Conservation (phyloP, 2,888 invertebrate species). For the Lasius fuliginosus region DNA sequence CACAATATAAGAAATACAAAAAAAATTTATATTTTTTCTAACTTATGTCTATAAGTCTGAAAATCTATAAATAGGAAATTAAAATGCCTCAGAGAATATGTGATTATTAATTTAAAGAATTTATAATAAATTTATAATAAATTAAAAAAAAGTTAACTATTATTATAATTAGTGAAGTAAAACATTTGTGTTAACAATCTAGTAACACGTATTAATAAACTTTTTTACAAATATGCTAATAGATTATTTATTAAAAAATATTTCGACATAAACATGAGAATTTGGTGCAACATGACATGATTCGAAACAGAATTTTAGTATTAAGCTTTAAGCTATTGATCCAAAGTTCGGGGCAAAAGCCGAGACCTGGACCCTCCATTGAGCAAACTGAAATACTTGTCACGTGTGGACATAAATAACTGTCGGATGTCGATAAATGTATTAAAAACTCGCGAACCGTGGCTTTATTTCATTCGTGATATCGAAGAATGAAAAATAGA, state of each 20-base stretch:
- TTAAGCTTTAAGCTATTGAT: slow-evolving; percentile 57
- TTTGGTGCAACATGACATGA: not conserved
- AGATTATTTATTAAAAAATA: not conserved
- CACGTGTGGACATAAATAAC: slow-evolving; percentile 80
- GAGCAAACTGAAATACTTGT: slow-evolving; percentile 61
- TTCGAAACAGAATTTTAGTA: slow-evolving; percentile 23
- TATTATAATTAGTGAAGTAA: not conserved
- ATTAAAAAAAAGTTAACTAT: not conserved
- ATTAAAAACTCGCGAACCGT: slow-evolving; percentile 83
- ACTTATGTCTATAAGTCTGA: not conserved
- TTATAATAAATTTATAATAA: not conserved
- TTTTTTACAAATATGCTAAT: not conserved
- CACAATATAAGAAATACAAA: not conserved
- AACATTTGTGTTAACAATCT: not conserved
- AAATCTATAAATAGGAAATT: not conserved
- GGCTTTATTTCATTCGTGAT: slow-evolving; percentile 81
- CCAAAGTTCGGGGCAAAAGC: slow-evolving; percentile 55
- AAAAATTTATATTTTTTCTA: not conserved
- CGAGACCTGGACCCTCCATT: slow-evolving; percentile 59
- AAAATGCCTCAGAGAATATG: not conserved
- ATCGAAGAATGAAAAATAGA: slow-evolving; percentile 76
- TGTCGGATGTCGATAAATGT: slow-evolving; percentile 82
- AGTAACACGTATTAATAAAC: not conserved
- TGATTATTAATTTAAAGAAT: too few relatives aligned
- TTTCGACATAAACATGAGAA: not conserved